Evolutionary conservation across 2,888 invertebrate species (phyloP).

Genomic region (Tipula confusa): DNA sequence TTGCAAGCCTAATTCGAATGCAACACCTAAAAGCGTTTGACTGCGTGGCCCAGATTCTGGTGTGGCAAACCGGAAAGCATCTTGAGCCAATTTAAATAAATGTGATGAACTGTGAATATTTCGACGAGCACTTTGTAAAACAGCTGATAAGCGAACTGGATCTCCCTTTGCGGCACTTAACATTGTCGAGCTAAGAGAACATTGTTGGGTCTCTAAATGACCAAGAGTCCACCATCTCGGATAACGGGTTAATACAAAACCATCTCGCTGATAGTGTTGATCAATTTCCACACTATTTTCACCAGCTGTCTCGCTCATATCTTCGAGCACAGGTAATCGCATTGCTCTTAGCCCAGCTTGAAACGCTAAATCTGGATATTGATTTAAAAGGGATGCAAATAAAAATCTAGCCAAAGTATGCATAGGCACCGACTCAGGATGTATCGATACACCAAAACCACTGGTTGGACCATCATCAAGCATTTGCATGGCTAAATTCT

Average conservation of each 20-base stretch:
- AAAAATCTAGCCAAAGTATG: slow-evolving; percentile 78
- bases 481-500: slow-evolving; percentile 63
- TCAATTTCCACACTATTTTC: slow-evolving; percentile 51
- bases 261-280: slow-evolving; percentile 57
- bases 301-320: slow-evolving; percentile 52
- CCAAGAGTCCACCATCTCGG: slow-evolving; percentile 73
- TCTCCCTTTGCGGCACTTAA: slow-evolving; percentile 70
- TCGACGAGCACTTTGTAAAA: slow-evolving; percentile 71
- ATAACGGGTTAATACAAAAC: slow-evolving; percentile 56
- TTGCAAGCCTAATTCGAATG: slow-evolving; percentile 78
- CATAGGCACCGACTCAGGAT: slow-evolving; percentile 77
- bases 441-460: slow-evolving; percentile 66
- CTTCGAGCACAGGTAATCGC: slow-evolving; percentile 71
- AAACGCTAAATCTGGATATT: slow-evolving; percentile 74
- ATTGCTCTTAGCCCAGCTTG: slow-evolving; percentile 73
- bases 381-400: slow-evolving; percentile 69
- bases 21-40: slow-evolving; percentile 70
- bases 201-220: slow-evolving; percentile 76
- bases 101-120: slow-evolving; percentile 82
- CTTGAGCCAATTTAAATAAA: slow-evolving; percentile 78
- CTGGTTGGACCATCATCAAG: slow-evolving; percentile 74
- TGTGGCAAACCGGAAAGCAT: slow-evolving; percentile 77
- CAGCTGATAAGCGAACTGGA: slow-evolving; percentile 64
- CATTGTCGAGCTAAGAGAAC: slow-evolving; percentile 71
- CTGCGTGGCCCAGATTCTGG: slow-evolving; percentile 74